Conservation (phyloP, 1,140 invertebrate genomes). For the Leptinotarsa defecta region DNA sequence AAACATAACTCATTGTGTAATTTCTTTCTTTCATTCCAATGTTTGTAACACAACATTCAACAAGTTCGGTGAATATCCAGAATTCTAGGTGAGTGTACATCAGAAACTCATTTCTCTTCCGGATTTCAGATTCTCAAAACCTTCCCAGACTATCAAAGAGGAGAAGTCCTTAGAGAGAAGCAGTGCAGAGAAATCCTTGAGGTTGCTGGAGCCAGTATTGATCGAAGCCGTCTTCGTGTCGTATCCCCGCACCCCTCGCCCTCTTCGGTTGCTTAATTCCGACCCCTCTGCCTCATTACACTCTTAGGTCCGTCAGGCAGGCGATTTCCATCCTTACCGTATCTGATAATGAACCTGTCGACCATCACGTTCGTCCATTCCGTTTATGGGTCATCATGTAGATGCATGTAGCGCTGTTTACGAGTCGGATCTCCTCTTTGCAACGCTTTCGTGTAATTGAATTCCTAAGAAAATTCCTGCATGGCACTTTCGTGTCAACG, state of each 20-base stretch:
- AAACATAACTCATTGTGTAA: no score
- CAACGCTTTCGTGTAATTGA: conserved; percentile 30
- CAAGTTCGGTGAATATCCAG: no score
- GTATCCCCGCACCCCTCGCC: conserved; percentile 28
- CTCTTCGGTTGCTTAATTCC: conserved; percentile 50
- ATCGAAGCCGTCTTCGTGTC: conserved; percentile 46
- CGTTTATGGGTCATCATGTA: conserved; percentile 49
- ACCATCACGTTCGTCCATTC: conserved; percentile 41
- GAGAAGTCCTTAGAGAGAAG: conserved; percentile 17
- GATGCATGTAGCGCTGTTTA: conserved; percentile 30
- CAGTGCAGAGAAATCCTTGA: conserved; percentile 22
- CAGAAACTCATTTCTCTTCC: no score
- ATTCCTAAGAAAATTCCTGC: conserved; percentile 31
- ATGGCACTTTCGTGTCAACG: neutral
- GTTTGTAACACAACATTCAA: no score
- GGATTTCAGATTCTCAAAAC: no score
- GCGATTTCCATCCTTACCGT: conserved; percentile 42
- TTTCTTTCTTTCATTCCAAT: no score
- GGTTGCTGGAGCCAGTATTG: conserved; percentile 44
- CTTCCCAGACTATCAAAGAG: neutral
- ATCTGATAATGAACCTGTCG: conserved; percentile 45
- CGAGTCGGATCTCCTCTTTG: conserved; percentile 16
- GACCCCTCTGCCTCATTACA: conserved; percentile 53
- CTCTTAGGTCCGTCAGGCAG: conserved; percentile 46
- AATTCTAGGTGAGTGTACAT: no score